Conservation (phyloP, 2,888 invertebrate genomes). For the Drosophila tanythrix region DNA sequence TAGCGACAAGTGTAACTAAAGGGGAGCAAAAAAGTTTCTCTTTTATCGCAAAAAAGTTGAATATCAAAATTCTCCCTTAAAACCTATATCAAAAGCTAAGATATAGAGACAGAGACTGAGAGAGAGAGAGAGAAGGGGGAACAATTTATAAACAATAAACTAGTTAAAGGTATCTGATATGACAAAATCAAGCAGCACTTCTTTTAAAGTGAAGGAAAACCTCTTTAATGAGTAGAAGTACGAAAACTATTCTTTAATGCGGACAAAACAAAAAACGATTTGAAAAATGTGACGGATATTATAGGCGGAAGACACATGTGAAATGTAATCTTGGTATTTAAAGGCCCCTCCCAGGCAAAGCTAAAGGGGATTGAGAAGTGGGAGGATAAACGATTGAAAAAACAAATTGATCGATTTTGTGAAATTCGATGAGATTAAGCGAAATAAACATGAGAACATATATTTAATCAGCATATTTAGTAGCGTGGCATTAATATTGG, state of each 20-base stretch:
- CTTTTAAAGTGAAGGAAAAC: neutral
- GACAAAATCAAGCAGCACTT: neutral
- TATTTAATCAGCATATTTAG: neutral
- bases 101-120: neutral
- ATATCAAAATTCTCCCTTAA: neutral
- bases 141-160: neutral
- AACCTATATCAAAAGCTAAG: neutral
- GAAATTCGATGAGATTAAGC: neutral
- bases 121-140: neutral
- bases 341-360: no score
- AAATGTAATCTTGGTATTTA: no score
- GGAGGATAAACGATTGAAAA: neutral
- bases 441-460: neutral
- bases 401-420: neutral
- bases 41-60: neutral
- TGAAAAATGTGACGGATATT: neutral
- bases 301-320: no score
- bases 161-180: neutral
- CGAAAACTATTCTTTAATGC: neutral
- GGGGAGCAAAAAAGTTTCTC: neutral
- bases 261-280: neutral
- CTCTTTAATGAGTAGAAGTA: neutral
- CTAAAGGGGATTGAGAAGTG: neutral
- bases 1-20: neutral
- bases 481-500: neutral